Conservation (phyloP, 2,797 vertebrate species). For the Lacerta viridis region DNA sequence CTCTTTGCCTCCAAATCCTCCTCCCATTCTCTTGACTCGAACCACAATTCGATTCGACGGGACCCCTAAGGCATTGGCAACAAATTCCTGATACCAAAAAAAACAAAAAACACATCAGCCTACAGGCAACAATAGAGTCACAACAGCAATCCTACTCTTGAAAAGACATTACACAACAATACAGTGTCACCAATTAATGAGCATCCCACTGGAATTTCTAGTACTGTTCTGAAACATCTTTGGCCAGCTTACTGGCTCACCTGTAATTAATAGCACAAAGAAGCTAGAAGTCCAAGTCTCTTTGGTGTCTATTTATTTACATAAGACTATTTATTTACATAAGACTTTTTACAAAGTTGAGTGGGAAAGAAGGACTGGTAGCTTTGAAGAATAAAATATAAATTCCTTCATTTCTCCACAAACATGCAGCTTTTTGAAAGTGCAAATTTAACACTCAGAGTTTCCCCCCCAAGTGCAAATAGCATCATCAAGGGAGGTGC, state of each 20-base stretch:
- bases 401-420: neutral
- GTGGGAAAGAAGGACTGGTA: neutral
- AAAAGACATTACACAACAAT: neutral
- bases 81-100: conserved; percentile 69
- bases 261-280: neutral
- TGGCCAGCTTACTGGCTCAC: neutral
- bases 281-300: neutral
- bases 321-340: no score
- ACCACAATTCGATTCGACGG: conserved; percentile 88
- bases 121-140: neutral
- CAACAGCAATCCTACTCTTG: neutral
- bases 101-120: conserved; percentile 20
- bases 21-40: conserved; percentile 94
- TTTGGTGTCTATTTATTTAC: neutral
- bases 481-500: neutral
- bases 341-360: neutral
- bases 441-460: no score
- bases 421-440: neutral
- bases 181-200: neutral
- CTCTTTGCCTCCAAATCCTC: conserved; percentile 97
- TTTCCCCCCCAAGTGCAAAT: neutral
- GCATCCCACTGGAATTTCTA: neutral
- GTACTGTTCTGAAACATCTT: neutral
- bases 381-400: neutral
- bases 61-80: conserved; percentile 88